Conservation (phyloP, 2,888 invertebrate genomes). For the Brenthis hecate region DNA sequence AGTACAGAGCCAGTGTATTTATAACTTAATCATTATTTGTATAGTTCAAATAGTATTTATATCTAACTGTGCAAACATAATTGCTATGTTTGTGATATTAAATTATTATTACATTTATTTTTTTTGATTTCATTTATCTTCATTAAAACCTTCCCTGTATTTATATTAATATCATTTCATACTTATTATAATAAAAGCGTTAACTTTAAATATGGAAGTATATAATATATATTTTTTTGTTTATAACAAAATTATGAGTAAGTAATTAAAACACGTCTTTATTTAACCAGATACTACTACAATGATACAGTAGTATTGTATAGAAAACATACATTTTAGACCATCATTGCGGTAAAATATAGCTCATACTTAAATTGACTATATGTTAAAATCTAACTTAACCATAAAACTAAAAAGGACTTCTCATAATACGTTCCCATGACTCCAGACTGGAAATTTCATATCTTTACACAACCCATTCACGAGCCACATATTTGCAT, state of each 20-base stretch:
- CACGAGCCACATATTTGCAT: slow-evolving; percentile 76
- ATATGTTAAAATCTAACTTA: neutral
- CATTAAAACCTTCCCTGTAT: neutral
- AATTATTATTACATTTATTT: slow-evolving; percentile 75
- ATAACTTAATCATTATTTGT: slow-evolving; percentile 81
- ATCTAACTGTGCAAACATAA: slow-evolving; percentile 63
- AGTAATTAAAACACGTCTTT: no score
- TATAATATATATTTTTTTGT: no score
- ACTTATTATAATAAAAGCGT: no score
- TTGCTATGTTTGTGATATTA: slow-evolving; percentile 75
- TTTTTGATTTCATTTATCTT: slow-evolving; percentile 46
- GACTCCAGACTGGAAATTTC: slow-evolving; percentile 70
- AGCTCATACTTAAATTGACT: neutral
- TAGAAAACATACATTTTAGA: neutral
- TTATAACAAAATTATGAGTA: no score
- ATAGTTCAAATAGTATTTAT: slow-evolving; percentile 81
- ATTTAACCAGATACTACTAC: no score
- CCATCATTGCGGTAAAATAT: neutral
- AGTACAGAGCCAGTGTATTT: slow-evolving; percentile 80
- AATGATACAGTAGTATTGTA: no score
- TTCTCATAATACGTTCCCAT: slow-evolving; percentile 60
- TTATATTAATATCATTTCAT: slow-evolving; percentile 27
- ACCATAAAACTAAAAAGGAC: slow-evolving; percentile 17
- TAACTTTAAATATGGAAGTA: no score
- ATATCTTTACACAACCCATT: slow-evolving; percentile 78